These are phyloP conservation scores for Hyles vespertilio DNA, from an alignment of 1,140 invertebrate species.

Conservation along the genomic window DNA sequence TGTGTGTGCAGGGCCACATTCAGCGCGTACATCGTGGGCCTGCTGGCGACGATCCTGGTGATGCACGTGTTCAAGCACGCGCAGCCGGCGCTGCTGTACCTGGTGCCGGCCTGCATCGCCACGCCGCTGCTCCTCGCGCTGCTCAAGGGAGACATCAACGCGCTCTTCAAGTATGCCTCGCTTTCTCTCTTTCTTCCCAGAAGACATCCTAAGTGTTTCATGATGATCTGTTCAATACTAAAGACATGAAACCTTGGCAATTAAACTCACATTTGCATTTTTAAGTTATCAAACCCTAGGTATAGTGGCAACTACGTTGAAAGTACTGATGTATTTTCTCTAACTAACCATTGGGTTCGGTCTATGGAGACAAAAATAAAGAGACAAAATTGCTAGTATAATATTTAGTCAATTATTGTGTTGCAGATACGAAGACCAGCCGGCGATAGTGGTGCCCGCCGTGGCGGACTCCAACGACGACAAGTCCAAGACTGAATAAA, in stretches of 20 bases:
- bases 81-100: conserved; percentile 98
- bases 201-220: no score
- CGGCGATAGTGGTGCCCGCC: conserved; percentile 29
- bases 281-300: no score
- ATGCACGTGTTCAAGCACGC: conserved; percentile 99
- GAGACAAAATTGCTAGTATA: not conserved
- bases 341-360: no score
- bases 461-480: conserved; percentile 10
- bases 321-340: no score
- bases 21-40: conserved; percentile 94
- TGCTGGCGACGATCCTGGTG: conserved; percentile 95
- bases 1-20: conserved; percentile 83
- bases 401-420: not conserved
- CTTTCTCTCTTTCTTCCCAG: no score
- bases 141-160: conserved; percentile 93
- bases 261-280: no score
- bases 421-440: conserved; percentile 59
- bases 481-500: conserved; percentile 57
- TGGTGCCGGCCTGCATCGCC: conserved; percentile 96
- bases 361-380: no score
- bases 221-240: no score
- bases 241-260: no score
- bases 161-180: conserved; percentile 90
- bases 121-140: conserved; percentile 92
- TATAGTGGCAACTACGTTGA: no score